Conservation (phyloP, 2,113 vertebrate species). For the Gambusia affinis region DNA sequence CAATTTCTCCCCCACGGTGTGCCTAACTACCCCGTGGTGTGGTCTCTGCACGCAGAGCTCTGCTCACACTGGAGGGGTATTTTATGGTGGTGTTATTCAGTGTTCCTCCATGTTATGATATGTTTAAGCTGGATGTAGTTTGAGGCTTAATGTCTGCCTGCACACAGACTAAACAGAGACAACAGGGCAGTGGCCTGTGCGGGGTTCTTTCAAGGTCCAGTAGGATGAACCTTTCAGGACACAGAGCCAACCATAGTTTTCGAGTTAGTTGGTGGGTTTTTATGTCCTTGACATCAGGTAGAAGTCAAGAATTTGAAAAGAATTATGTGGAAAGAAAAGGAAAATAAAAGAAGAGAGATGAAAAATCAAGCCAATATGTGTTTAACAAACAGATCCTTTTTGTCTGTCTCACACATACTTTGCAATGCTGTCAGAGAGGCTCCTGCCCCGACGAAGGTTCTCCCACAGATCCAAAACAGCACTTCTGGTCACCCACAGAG, state of each 20-base stretch:
- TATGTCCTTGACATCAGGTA: constrained; percentile 6
- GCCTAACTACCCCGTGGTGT: constrained; percentile 51
- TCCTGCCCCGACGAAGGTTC: not conserved
- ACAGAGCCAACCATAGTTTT: constrained; percentile 31
- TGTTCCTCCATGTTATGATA: constrained; percentile 56
- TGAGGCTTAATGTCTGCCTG: constrained; percentile 40
- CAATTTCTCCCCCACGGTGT: constrained; percentile 10
- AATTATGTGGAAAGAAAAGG: constrained; percentile 7
- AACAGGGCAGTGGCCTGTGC: constrained; percentile 15
- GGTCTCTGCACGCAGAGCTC: constrained; percentile 38
- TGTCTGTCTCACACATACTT: constrained; percentile 31
- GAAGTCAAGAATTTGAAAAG: constrained; percentile 46
- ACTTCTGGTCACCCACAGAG: constrained; percentile 48
- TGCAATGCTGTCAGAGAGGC: constrained; percentile 25
- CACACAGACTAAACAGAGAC: constrained; percentile 38
- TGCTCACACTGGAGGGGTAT: constrained; percentile 49
- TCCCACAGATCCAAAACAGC: constrained; percentile 59
- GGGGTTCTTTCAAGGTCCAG: constrained; percentile 14
- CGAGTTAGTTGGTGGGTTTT: constrained; percentile 25
- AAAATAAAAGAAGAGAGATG: constrained; percentile 27
- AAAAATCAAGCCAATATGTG: not conserved
- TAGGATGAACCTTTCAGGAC: constrained; percentile 15
- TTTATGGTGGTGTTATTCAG: constrained; percentile 54
- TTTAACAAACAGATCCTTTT: constrained; percentile 68
- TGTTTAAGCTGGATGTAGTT: constrained; percentile 28